Base-by-base conservation (phyloP, 2,888 invertebrate species). In the Glomeris marginata region DNA sequence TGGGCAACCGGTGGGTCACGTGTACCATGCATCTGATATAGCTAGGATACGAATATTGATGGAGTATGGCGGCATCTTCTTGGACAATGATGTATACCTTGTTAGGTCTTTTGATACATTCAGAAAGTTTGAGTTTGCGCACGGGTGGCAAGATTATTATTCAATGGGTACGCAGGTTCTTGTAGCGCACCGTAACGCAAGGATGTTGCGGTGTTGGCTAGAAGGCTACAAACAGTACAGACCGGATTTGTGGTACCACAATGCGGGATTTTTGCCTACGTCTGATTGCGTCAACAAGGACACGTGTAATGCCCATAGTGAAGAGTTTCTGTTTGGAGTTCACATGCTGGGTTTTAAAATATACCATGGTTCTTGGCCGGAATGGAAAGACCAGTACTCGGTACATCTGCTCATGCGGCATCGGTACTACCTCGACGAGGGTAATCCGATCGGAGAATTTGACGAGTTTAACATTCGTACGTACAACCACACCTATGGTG, bases 401-500 rank as follows among this genome's bases (percentile, higher is more conserved):
- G 46, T 54, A 11, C 54, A 54, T 28, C 35, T 54, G 35, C 40
- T 54, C 6, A 47, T 52, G 20, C 53, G 49, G n/a, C 54, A 54
- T 15, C 20, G 52, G 15, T 54, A 33, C 22, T 53, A 53, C 35
- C 28, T 54, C 13, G 53, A 53, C 35, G 8, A 38, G 18, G 38
- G 11, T 3, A 5, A 3, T 10, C 45, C 44, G n/a, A 45, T 47
- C n/a, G 28, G 42, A 6, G 41, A 48, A 34, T 58, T 60, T 41
- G 47, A 59, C 49, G 59, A 59, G 49, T 38, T 54, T 8, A 61
- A 59, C 49, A 59, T 61, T 18, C 52, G 52, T 45, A 46, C 21
- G 8, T 60, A 59, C 41, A 57, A 28, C 28, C 28, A 28, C 3
- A 28, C 28, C 8, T 28, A 8, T 3, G 28, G 28, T 28, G 28